Conservation (phyloP, 2,888 invertebrate genomes). For the Folsomia candida region DNA sequence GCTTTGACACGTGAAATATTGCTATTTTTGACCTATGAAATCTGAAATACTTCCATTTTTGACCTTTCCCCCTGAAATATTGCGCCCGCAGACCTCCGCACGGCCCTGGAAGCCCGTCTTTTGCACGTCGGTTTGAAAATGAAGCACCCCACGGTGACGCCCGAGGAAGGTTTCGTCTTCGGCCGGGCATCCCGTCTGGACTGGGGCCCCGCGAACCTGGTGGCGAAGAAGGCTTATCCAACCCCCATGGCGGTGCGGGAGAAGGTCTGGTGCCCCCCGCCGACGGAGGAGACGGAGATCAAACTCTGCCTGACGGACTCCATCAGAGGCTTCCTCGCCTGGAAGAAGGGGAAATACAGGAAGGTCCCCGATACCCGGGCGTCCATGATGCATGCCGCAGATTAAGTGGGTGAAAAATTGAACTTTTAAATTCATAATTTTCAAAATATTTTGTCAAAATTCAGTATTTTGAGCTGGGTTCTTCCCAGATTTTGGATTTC, state of each 20-base stretch:
- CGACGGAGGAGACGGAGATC: conserved; percentile 14
- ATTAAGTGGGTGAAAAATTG: background rate
- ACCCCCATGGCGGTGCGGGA: background rate
- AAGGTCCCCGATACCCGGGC: no score
- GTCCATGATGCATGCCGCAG: background rate
- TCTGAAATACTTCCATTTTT: no score
- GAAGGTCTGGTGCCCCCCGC: background rate
- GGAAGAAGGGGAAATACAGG: conserved; percentile 21
- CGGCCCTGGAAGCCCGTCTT: conserved; percentile 34
- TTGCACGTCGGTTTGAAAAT: conserved; percentile 25
- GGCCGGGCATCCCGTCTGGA: conserved; percentile 15
- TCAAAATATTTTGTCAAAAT: background rate
- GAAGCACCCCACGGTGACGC: conserved; percentile 30
- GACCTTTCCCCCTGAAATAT: no score
- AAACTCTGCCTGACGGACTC: conserved; percentile 35
- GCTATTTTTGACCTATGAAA: no score
- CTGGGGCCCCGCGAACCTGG: conserved; percentile 41
- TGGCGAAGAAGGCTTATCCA: conserved; percentile 22
- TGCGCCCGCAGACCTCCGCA: conserved; percentile 31
- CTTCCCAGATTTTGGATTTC: background rate
- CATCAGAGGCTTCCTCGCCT: conserved; percentile 28
- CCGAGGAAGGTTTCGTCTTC: conserved; percentile 5
- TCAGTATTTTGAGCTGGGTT: conserved; percentile 6
- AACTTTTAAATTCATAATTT: background rate
- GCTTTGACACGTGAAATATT: no score